Base-by-base conservation (phyloP, 2,888 invertebrate species). In the Mactromeris polynyma region DNA sequence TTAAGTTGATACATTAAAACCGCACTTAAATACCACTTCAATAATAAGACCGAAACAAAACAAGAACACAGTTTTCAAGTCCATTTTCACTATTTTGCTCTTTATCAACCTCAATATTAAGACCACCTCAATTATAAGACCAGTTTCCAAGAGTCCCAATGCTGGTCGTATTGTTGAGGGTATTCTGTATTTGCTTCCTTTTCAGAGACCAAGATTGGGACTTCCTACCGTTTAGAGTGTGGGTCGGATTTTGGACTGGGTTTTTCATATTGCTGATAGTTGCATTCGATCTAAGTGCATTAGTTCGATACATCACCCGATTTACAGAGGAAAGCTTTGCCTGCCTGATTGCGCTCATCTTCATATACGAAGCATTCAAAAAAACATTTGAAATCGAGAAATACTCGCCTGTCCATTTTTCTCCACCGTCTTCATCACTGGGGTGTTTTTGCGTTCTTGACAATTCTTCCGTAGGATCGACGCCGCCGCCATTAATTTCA, bases 241-340 rank as follows among this genome's bases (percentile, higher is more conserved):
- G 99, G 98, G 98, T 99, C 91, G 99, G 99, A 31, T 97, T 99
- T 4, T 99, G 99, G 99, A 98, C 98, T 40, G 97, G 98, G 0
- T 94, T 98, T 26, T 98, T 99, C 95, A 97, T 99, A 87, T 91
- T 99, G 64, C 97, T 98, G 82, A 97, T 99, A 93, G 99, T 99
- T 64, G 99, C 99, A 3, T 97, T 99, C 77, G 99, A 99, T 97
- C 99, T 99, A 3, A 99, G 99, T 96, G 99, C 99, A 79, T 97
- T 99, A 88, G 99, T 99, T 40, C 99, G 99, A 96, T 99, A 99
- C 96, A 99, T 99, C 94, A 99, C 99, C 19, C 98, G 99, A 93
- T 99, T 99, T 96, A 99, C 99, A 0, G 99, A 99, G 96, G 99
- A 99, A 97, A 99, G 99, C 96, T 99, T 99, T 96, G 99, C 99